Percentiles rank a stretch among this genome's conserved stretches.
Evolutionary conservation across 1,140 invertebrate genomes (phyloP).

Genomic region (Melipona quadrifasciata): DNA sequence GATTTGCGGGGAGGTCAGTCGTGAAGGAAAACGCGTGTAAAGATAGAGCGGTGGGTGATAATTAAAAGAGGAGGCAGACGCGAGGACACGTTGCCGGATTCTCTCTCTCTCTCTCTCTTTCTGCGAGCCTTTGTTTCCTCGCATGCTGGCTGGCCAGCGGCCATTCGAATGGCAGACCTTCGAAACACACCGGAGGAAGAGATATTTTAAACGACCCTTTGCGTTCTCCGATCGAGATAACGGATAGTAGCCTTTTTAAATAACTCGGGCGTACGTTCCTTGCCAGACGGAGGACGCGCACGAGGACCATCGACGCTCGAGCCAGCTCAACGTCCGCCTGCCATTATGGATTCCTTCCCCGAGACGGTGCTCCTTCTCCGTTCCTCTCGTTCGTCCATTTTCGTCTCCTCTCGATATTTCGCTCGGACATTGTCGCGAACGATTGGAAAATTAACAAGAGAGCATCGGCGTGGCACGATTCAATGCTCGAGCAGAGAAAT

Average conservation of each 20-base stretch:
- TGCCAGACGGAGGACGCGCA: constrained; percentile 43
- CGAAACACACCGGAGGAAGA: constrained; percentile 62
- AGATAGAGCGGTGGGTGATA: neutral
- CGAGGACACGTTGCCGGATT: neutral
- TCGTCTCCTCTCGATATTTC: neutral
- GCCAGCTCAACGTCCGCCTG: constrained; percentile 37
- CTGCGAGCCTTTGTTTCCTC: constrained; percentile 37
- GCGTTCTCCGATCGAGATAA: constrained; percentile 69
- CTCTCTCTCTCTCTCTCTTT: no score
- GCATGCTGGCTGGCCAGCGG: constrained; percentile 5
- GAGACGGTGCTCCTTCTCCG: neutral
- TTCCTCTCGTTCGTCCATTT: constrained; percentile 1
- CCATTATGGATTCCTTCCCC: constrained; percentile 48
- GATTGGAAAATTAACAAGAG: no score
- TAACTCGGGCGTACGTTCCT: constrained; percentile 62
- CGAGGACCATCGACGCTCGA: constrained; percentile 11
- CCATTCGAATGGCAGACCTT: constrained; percentile 52
- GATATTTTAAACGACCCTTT: constrained; percentile 68
- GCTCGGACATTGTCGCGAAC: no score
- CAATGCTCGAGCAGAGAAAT: no score
- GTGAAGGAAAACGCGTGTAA: neutral
- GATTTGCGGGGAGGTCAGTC: neutral
- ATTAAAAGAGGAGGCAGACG: constrained; percentile 22
- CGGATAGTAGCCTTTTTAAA: constrained; percentile 68
- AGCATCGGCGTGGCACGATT: no score